phyloP scores from a whole-genome alignment of 2,113 vertebrate genomes.

The Pseudorectes ferrugineus region DNA sequence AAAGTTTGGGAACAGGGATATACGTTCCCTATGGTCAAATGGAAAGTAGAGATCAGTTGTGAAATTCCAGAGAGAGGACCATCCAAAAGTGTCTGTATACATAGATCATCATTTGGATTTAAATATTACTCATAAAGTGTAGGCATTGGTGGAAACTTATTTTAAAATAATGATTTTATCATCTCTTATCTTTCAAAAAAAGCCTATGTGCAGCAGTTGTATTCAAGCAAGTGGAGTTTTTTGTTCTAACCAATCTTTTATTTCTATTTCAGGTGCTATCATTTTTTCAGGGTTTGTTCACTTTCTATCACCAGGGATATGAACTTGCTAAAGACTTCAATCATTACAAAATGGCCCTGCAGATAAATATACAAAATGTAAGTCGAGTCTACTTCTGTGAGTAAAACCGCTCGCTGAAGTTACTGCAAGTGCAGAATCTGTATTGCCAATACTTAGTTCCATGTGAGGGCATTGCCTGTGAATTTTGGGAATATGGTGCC shows the following conservation, averaged over 20 bases:
- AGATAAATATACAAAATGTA: constrained; percentile 99
- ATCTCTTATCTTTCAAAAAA: neutral
- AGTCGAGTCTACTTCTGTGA: constrained; percentile 40
- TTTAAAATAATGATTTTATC: neutral
- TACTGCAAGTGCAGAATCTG: neutral
- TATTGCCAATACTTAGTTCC: neutral
- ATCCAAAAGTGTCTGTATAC: neutral
- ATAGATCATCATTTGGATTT: neutral
- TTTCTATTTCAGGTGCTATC: constrained; percentile 86
- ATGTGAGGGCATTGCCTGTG: neutral
- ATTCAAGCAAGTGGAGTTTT: neutral
- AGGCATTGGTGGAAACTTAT: neutral
- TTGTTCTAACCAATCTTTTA: neutral
- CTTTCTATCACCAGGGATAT: constrained; percentile 97
- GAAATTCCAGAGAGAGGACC: neutral
- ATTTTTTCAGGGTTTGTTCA: constrained; percentile 97
- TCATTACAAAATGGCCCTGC: constrained; percentile 92
- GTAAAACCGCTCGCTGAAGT: accelerated
- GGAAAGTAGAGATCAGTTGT: neutral
- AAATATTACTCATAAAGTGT: neutral
- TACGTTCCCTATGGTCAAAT: neutral
- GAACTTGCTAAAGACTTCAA: constrained; percentile 97
- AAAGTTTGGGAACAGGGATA: neutral
- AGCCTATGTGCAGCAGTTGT: neutral
- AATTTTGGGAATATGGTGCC: constrained; percentile 46